A percentile compares a stretch with the other conserved stretches of the same genome.
Conservation (phyloP, 64 coral and sea anemone genomes). For the Dendronephthya gigantea region DNA sequence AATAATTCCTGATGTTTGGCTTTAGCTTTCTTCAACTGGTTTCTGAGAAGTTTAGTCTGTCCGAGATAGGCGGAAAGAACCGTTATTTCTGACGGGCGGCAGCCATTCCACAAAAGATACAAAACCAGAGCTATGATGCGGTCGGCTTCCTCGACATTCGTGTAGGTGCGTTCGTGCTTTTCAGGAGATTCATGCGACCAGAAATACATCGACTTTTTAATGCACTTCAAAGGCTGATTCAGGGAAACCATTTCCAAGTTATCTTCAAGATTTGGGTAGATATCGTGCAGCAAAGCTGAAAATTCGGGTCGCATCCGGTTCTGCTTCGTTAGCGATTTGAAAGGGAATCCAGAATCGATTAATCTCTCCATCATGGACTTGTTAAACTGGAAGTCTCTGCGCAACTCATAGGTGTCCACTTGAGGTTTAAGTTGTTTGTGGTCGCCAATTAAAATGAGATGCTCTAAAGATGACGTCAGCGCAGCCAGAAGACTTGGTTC, state of each 20-base stretch:
- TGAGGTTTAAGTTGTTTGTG: constrained; percentile 1
- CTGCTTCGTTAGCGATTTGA: neutral
- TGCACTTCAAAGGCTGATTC: neutral
- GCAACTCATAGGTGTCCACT: neutral
- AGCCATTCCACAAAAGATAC: neutral
- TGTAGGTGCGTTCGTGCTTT: neutral
- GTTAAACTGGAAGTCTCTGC: neutral
- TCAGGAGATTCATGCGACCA: neutral
- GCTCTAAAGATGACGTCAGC: neutral
- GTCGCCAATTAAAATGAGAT: neutral
- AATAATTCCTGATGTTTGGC: neutral
- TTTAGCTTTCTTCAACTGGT: neutral
- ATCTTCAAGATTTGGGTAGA: neutral
- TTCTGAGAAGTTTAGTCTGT: neutral
- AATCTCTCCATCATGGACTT: constrained; percentile 11
- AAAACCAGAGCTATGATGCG: neutral
- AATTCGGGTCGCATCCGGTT: neutral
- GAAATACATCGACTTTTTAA: neutral
- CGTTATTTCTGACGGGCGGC: neutral
- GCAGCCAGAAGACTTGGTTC: constrained; percentile 3
- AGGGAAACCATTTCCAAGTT: neutral
- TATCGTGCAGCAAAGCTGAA: neutral
- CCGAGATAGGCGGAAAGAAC: neutral
- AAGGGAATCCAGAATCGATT: neutral
- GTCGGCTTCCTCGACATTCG: neutral